phyloP scores from a whole-genome alignment of 2,113 vertebrate species.

The Tyrannus savana region DNA sequence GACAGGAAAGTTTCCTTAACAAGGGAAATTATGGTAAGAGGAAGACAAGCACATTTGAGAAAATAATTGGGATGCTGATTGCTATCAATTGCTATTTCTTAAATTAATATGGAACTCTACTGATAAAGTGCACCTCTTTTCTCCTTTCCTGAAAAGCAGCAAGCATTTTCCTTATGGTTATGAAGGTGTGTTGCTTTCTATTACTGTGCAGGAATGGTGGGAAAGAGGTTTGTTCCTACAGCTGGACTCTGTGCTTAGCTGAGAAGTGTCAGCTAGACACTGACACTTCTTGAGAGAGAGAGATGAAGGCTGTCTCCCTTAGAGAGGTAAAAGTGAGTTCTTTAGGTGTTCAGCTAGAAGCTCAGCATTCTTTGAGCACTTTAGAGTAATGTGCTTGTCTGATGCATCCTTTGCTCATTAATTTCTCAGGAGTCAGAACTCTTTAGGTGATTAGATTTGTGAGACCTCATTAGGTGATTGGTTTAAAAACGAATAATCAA shows the following conservation, averaged over 20 bases:
- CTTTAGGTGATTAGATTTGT: not conserved
- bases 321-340: not conserved
- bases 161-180: not conserved
- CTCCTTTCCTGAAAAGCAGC: not conserved
- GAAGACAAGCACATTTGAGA: not conserved
- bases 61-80: not conserved
- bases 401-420: not conserved
- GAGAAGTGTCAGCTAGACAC: not conserved
- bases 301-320: not conserved
- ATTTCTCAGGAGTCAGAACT: not conserved
- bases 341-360: not conserved
- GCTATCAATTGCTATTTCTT: not conserved
- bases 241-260: not conserved
- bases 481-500: not conserved
- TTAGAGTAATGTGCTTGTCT: not conserved
- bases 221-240: not conserved
- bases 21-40: not conserved
- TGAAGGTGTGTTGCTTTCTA: rapidly evolving
- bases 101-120: not conserved
- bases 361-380: not conserved
- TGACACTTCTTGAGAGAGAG: not conserved
- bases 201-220: not conserved
- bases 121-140: rapidly evolving
- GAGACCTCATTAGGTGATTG: not conserved
- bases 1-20: not conserved